Base-by-base conservation (phyloP, 2,797 vertebrate genomes). In the Pipistrellus nathusii region DNA sequence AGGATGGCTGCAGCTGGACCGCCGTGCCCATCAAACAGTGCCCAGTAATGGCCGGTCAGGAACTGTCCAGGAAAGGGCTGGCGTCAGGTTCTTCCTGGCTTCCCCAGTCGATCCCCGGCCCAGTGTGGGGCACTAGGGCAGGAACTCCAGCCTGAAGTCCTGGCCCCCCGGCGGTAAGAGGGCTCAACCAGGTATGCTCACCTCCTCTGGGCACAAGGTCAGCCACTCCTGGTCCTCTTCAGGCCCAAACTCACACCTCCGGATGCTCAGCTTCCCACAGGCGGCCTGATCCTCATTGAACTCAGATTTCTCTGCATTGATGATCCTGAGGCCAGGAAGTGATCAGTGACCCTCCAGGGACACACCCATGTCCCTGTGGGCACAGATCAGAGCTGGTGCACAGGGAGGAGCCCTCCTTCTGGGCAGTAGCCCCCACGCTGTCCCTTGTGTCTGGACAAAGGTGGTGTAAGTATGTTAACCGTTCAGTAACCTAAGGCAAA, bases 201-300 rank as follows among this genome's bases (percentile, higher is more conserved):
- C 98, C 98, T 98, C 97, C 0, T 97, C 96, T 68, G 98, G 82
- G 92, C 98, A 98, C 86, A 98, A 88, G 57, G 97, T 98, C 93
- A 98, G 91, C 98, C 98, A 98, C 30, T 98, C 98, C 69, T 97
- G 96, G 0, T 98, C 97, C 21, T 98, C 98, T 32, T 97, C 97
- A 23, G 96, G 21, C 51, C 97, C 97, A 0, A 94, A 96, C 44
- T 97, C 96, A 93, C 86, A 97, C 75, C 96, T 97, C 76, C 96
- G 96, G 81, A 98, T 32, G 1, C 98, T 98, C 51, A 98, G 97
- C 83, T 98, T 97, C 57, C 98, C 98, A 84, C 98, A 98, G 32
- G 98, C 97, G 0, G 98, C 98, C 90, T 98, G 98, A 78, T 98
- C 98, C 96, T 98, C 98, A 0, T 98, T 98, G 93, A 98, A 98